Evolutionary conservation across 2,113 vertebrate species (phyloP).

Genomic region (Ursus arctos): DNA sequence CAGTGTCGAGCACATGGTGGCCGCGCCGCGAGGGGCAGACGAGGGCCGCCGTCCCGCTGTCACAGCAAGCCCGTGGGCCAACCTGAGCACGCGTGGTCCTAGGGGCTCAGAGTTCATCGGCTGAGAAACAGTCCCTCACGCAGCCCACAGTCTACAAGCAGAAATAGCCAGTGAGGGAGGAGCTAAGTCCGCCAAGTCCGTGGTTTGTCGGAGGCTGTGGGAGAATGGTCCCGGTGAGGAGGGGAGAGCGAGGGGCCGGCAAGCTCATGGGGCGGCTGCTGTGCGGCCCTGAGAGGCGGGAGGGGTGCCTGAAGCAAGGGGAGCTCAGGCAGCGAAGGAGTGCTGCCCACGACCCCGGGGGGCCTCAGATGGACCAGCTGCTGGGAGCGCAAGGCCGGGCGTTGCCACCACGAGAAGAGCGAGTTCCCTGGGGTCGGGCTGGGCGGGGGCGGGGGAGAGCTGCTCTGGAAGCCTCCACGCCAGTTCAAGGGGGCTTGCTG

Average conservation of each 20-base stretch:
- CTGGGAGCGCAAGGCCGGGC: background rate
- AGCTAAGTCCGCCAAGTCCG: too few relatives aligned
- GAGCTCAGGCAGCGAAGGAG: background rate
- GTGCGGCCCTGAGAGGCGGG: background rate
- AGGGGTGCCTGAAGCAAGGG: background rate
- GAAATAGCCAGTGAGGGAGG: background rate
- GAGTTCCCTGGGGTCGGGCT: accelerated
- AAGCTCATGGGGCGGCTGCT: background rate
- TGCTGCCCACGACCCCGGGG: background rate
- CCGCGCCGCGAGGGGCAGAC: accelerated
- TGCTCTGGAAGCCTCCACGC: background rate
- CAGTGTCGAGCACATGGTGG: accelerated
- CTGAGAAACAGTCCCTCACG: accelerated
- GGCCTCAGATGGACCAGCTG: background rate
- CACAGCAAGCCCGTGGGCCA: background rate
- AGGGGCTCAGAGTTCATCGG: too few relatives aligned
- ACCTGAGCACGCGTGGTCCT: too few relatives aligned
- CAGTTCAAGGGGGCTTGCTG: background rate
- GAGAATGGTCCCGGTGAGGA: background rate
- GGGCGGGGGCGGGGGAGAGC: background rate
- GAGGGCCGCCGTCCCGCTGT: too few relatives aligned
- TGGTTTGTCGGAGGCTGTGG: background rate
- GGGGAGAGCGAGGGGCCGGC: background rate
- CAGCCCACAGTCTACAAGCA: accelerated
- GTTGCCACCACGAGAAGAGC: accelerated